Base-by-base conservation (phyloP, 2,113 vertebrate genomes). In the Eudorcas thomsonii region DNA sequence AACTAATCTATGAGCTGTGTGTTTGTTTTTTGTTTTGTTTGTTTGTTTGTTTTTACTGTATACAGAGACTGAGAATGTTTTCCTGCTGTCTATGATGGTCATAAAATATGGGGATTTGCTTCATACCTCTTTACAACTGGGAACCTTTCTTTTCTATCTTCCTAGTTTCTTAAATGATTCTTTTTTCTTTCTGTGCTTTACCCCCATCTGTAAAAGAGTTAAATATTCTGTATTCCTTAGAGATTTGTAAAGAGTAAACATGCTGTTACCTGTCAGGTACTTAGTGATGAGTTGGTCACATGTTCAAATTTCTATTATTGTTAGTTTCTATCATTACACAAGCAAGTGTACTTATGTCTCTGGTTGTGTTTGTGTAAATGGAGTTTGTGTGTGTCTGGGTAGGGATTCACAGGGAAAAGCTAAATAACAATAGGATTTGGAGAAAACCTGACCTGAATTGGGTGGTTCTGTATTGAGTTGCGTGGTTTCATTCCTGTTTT, bases 391-490 rank as follows among this genome's bases (percentile, higher is more conserved):
- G 14, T 71, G 4, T 36, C 26, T 9, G 57, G 64, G 48, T 74
- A 91, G 55, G 26, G 83, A 84, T 81, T 64, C 30, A 82, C 7
- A 81, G 94, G 19, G 48, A 19, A 89, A 60, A 60, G 2, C 30
- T 36, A 88, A 60, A 45, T 13, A 50, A 11, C 13, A 36, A 5
- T 43, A 67, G 54, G 0, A 26, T 67, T 87, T 88, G 62, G 28
- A 92, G 23, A 78, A 90, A 80, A 96, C 19, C 23, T 11, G 5
- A 23, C 39, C 67, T 91, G 9, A 3, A 19, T 88, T 59, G 23
- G 8, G 59, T 43, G 88, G 30, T 13, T 82, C 96, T 96, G 23
- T 85, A 30, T 97, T 98, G 97, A 97, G 64, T 55, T 91, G 48
- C 64, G 67, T 67, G 36, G 97, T 60, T 81, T 97, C 30, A 62